Percentiles rank a stretch among this genome's conserved stretches.
phyloP scores from a whole-genome alignment of 2,888 invertebrate species.

The Rhyacophila evoluta region DNA sequence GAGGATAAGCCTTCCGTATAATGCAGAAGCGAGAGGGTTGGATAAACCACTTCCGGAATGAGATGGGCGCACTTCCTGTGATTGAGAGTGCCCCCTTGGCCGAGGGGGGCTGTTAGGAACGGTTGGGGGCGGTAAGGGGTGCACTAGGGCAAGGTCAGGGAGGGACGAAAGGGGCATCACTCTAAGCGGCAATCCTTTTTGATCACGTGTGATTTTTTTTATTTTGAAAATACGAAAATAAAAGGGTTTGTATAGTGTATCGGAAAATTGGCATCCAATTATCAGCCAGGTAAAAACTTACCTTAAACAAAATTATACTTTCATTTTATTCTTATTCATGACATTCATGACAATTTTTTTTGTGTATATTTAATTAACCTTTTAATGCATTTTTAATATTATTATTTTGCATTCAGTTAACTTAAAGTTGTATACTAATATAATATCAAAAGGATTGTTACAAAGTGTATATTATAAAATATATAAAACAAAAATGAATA shows the following conservation, averaged over 20 bases:
- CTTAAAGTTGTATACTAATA: no score
- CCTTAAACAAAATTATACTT: no score
- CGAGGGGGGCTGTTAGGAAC: not conserved
- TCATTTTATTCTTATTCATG: no score
- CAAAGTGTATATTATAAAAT: no score
- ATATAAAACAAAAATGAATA: no score
- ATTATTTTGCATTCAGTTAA: no score
- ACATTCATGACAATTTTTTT: no score
- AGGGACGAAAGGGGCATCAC: slow-evolving; percentile 31
- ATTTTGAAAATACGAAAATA: not conserved
- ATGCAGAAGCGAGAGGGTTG: slow-evolving; percentile 58
- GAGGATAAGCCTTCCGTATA: slow-evolving; percentile 11
- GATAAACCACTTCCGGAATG: slow-evolving; percentile 72
- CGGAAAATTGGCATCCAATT: not conserved
- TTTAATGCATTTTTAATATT: no score
- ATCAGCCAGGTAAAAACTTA: not conserved
- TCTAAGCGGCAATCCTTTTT: slow-evolving; percentile 1
- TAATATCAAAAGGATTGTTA: no score
- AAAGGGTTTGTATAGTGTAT: no score
- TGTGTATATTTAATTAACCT: no score
- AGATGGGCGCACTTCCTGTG: slow-evolving; percentile 72
- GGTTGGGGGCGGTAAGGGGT: slow-evolving; percentile 36
- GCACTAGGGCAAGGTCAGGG: slow-evolving; percentile 54
- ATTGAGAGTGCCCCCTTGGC: slow-evolving; percentile 63
- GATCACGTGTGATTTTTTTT: slow-evolving; percentile 8